These are phyloP conservation scores for Molothrus aeneus DNA, from an alignment of 2,797 vertebrate genomes.

Conservation along the genomic window DNA sequence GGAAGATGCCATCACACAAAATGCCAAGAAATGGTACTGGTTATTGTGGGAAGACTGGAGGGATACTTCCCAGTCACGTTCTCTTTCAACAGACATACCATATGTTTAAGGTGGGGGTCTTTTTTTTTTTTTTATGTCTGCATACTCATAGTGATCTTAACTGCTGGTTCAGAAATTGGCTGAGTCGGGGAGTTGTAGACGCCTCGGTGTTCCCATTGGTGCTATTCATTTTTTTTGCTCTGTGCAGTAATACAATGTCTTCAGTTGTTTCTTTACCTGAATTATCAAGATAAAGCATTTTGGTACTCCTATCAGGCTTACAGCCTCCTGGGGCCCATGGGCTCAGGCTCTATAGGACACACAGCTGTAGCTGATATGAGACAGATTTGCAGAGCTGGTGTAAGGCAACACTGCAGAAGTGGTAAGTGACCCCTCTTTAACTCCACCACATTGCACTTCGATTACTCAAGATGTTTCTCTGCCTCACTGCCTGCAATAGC, in stretches of 20 bases:
- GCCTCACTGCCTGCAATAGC: background rate
- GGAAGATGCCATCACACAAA: background rate
- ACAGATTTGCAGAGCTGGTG: constrained; percentile 8
- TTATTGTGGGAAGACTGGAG: background rate
- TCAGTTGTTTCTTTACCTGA: constrained; percentile 39
- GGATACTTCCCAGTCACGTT: background rate
- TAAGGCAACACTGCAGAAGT: constrained; percentile 32
- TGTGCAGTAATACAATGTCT: background rate
- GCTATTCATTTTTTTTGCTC: background rate
- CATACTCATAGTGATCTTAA: background rate
- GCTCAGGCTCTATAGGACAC: background rate
- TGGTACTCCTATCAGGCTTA: background rate
- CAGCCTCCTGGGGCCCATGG: background rate
- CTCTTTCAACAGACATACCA: background rate
- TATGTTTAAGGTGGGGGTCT: background rate
- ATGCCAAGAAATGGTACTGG: background rate
- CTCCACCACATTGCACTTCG: background rate
- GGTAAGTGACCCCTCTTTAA: constrained; percentile 19
- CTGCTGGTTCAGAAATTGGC: background rate
- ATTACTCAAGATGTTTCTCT: background rate
- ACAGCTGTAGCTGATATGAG: constrained; percentile 45
- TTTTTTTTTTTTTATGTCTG: background rate
- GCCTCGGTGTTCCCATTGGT: background rate
- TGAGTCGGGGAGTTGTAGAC: background rate
- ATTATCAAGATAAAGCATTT: constrained; percentile 36